A percentile compares a stretch with the other conserved stretches of the same genome.
Conservation (phyloP, 1,140 invertebrate genomes). For the Plectus sambesii region DNA sequence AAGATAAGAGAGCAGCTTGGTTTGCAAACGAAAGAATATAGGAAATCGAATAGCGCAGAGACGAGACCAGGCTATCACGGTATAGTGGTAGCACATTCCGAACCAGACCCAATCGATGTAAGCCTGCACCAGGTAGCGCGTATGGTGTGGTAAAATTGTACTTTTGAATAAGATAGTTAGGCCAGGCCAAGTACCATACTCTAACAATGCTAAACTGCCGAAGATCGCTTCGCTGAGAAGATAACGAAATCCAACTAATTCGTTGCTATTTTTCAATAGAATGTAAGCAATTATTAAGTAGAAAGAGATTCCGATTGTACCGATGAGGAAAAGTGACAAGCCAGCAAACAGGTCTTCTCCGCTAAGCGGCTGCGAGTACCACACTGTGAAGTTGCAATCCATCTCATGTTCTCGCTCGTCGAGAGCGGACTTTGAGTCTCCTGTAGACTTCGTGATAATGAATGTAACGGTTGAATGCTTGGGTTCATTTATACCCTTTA, state of each 20-base stretch:
- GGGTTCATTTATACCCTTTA: no score
- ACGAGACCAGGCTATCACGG: slow-evolving; percentile 32
- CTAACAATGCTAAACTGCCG: slow-evolving; percentile 35
- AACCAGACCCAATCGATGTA: slow-evolving; percentile 40
- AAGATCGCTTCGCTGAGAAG: slow-evolving; percentile 30
- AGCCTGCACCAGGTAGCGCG: slow-evolving; percentile 29
- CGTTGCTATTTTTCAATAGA: no score
- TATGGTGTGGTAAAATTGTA: slow-evolving; percentile 24
- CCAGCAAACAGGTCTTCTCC: slow-evolving; percentile 54
- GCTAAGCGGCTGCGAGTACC: slow-evolving; percentile 51
- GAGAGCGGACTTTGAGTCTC: no score
- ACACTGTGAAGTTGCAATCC: slow-evolving; percentile 76
- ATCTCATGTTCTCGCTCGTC: no score
- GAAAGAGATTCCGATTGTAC: slow-evolving; percentile 59
- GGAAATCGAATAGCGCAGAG: slow-evolving; percentile 32
- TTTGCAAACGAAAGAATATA: slow-evolving; percentile 17
- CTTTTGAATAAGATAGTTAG: slow-evolving; percentile 33
- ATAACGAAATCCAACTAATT: slow-evolving; percentile 36
- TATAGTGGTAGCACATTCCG: slow-evolving; percentile 35
- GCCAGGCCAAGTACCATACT: slow-evolving; percentile 37
- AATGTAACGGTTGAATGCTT: no score
- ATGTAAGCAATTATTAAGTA: slow-evolving; percentile 54
- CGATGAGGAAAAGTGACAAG: slow-evolving; percentile 71
- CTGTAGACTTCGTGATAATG: no score
- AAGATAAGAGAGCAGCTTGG: slow-evolving; percentile 13